Evolutionary conservation across 2,113 vertebrate species (phyloP).

Genomic region (Brachirus orientalis): DNA sequence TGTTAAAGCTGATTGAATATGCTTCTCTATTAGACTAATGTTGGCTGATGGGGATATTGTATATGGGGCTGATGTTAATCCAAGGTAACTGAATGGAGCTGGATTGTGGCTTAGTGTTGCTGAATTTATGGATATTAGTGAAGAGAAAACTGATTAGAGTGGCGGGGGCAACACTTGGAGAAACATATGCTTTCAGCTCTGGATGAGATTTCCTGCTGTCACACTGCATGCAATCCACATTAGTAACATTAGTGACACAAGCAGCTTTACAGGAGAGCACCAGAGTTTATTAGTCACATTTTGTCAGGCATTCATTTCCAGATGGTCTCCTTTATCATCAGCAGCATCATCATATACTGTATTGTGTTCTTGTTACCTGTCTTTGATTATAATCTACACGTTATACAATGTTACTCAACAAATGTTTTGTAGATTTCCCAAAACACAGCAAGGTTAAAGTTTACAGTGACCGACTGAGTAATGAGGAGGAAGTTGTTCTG

Average conservation of each 20-base stretch:
- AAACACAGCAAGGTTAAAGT: no score
- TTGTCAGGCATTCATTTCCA: neutral
- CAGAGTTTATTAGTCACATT: neutral
- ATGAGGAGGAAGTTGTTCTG: no score
- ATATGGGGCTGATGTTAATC: constrained; percentile 56
- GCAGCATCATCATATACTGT: no score
- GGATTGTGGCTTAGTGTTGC: constrained; percentile 48
- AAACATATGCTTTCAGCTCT: constrained; percentile 70
- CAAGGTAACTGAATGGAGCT: constrained; percentile 57
- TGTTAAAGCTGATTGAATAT: constrained; percentile 76
- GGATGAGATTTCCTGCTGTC: constrained; percentile 49
- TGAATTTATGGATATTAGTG: constrained; percentile 66
- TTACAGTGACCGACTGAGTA: no score
- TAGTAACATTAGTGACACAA: constrained; percentile 50
- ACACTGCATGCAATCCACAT: constrained; percentile 37
- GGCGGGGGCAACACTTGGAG: constrained; percentile 60
- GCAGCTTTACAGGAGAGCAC: constrained; percentile 47
- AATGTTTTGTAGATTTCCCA: no score
- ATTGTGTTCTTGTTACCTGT: no score
- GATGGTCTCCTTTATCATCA: neutral
- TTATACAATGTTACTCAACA: no score
- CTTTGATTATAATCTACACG: no score
- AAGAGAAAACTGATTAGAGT: constrained; percentile 74
- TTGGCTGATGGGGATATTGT: constrained; percentile 33
- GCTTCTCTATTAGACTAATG: constrained; percentile 72